These are phyloP conservation scores for Apogon talboti DNA, from an alignment of 2,797 vertebrate species.

Conservation along the genomic window DNA sequence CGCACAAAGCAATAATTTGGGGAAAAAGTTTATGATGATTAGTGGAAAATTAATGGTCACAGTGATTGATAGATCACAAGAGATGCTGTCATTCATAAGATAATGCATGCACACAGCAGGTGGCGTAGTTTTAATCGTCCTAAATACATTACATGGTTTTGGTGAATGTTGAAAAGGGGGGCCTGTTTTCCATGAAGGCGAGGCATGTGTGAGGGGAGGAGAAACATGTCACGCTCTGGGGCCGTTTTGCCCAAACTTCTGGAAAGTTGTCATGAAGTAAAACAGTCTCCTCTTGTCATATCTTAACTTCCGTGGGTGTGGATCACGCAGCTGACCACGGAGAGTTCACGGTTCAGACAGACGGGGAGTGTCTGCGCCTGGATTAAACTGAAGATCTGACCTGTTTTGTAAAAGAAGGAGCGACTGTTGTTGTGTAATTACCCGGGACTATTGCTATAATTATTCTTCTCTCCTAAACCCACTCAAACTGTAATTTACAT, in stretches of 20 bases:
- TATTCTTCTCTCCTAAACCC: neutral
- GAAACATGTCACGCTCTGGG: conserved; percentile 44
- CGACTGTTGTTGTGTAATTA: neutral
- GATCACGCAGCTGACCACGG: conserved; percentile 36
- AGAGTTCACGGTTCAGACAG: conserved; percentile 14
- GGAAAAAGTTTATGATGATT: neutral
- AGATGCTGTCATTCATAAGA: neutral
- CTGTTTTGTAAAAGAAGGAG: conserved; percentile 33
- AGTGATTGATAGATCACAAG: neutral
- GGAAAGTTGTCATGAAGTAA: conserved; percentile 65
- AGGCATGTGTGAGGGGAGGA: conserved; percentile 57
- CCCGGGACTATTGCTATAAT: conserved; percentile 3
- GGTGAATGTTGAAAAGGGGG: neutral
- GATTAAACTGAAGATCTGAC: conserved; percentile 29
- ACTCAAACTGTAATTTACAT: conserved; percentile 21
- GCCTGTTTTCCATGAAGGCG: conserved; percentile 37
- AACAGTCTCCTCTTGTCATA: conserved; percentile 41
- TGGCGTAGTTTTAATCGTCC: neutral
- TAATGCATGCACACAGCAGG: neutral
- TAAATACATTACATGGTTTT: too few relatives aligned
- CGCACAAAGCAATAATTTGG: conserved; percentile 30
- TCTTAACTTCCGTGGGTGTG: conserved; percentile 34
- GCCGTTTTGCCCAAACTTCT: conserved; percentile 58
- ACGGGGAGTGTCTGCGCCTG: conserved; percentile 48
- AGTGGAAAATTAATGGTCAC: conserved; percentile 2